Conservation (phyloP, 2,888 invertebrate genomes). For the Ischnura elegans region DNA sequence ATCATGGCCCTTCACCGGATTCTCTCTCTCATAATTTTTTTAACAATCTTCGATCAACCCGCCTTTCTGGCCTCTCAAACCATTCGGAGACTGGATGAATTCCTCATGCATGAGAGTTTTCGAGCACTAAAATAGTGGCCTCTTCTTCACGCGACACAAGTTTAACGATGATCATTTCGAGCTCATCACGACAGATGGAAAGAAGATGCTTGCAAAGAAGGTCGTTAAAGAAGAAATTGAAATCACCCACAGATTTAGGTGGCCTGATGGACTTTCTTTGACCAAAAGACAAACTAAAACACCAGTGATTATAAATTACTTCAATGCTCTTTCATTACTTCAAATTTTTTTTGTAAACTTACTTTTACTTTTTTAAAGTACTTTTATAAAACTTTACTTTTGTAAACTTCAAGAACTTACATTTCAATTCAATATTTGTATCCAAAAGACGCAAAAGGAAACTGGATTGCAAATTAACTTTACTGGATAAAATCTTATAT, state of each 20-base stretch:
- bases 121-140: not conserved
- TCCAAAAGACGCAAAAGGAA: too few species aligned
- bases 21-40: not conserved
- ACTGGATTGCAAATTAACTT: too few species aligned
- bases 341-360: too few species aligned
- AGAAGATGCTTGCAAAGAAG: not conserved
- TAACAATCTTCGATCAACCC: not conserved
- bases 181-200: not conserved
- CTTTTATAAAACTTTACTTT: too few species aligned
- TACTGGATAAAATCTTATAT: too few species aligned
- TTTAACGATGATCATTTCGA: not conserved
- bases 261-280: not conserved
- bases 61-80: not conserved
- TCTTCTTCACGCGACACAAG: not conserved
- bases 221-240: not conserved
- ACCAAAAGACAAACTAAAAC: not conserved
- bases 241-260: not conserved
- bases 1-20: conserved; percentile 20
- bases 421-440: too few species aligned
- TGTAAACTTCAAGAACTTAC: too few species aligned
- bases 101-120: not conserved
- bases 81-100: not conserved
- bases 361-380: too few species aligned
- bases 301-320: too few species aligned
- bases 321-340: too few species aligned